phyloP scores from a whole-genome alignment of 2,113 vertebrate species.

The Albula glossodonta region DNA sequence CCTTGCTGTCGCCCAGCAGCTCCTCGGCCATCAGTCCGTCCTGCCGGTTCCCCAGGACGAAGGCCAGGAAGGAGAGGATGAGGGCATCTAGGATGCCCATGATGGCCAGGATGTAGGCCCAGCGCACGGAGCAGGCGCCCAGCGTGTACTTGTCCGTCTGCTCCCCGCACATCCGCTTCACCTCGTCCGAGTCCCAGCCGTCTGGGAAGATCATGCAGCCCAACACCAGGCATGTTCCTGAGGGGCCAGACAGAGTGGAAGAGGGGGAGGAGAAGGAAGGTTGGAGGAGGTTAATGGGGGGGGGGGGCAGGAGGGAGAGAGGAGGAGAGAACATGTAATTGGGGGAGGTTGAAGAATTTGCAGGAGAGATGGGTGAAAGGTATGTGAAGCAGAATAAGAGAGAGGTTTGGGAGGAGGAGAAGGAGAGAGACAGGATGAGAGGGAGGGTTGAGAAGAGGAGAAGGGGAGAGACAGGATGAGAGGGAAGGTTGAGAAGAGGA shows the following conservation, averaged over 20 bases:
- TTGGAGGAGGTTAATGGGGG: too few relatives aligned
- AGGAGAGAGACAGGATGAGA: not conserved
- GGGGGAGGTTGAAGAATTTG: accelerated
- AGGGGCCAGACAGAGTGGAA: constrained; percentile 24
- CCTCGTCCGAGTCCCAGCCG: constrained; percentile 98
- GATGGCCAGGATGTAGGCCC: constrained; percentile 95
- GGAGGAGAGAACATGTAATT: accelerated
- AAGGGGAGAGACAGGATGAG: not conserved
- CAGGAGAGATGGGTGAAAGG: accelerated
- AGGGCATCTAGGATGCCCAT: constrained; percentile 96
- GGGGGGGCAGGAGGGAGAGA: not conserved
- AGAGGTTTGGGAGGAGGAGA: not conserved
- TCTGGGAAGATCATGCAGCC: constrained; percentile 99
- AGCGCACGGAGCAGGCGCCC: constrained; percentile 83
- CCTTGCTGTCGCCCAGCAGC: constrained; percentile 95
- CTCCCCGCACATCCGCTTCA: constrained; percentile 97
- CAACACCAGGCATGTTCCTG: constrained; percentile 93
- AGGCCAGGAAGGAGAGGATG: constrained; percentile 76
- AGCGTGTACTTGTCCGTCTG: constrained; percentile 98
- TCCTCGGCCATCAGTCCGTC: constrained; percentile 96
- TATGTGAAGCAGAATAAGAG: not conserved
- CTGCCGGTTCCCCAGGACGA: constrained; percentile 90
- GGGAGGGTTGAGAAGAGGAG: not conserved
- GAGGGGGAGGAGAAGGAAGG: not conserved
- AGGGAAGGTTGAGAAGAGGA: not conserved